Evolutionary conservation across 2,113 vertebrate genomes (phyloP).

Genomic region (Anolis carolinensis): DNA sequence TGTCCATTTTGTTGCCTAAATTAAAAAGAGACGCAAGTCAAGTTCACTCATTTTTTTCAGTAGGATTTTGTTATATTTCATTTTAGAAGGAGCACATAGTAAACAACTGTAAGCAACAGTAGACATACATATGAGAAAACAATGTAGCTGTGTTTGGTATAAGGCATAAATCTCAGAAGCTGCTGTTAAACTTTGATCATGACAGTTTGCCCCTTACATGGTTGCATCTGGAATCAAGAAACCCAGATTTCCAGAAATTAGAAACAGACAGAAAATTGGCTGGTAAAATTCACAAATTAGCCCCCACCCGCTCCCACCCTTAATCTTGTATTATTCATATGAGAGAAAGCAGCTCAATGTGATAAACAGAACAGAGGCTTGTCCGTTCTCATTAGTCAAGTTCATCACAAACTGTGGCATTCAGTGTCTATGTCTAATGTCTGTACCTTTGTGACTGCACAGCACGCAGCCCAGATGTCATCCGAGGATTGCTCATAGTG

Average conservation of each 20-base stretch:
- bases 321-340: background rate
- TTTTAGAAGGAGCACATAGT: background rate
- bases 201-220: background rate
- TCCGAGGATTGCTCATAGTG: slow-evolving; percentile 91
- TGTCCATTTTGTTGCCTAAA: background rate
- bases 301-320: background rate
- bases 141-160: background rate
- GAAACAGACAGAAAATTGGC: background rate
- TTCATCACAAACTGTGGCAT: background rate
- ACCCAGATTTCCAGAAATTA: background rate
- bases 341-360: background rate
- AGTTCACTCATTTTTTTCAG: background rate
- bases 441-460: slow-evolving; percentile 85
- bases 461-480: slow-evolving; percentile 93
- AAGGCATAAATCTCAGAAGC: background rate
- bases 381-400: background rate
- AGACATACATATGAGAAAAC: background rate
- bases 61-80: background rate
- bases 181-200: background rate
- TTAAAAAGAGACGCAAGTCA: background rate
- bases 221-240: background rate
- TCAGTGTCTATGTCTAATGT: background rate
- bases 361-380: background rate
- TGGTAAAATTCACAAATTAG: background rate
- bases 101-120: background rate